Conservation (phyloP, 2,888 invertebrate genomes). For the Lasioglossum vierecki region DNA sequence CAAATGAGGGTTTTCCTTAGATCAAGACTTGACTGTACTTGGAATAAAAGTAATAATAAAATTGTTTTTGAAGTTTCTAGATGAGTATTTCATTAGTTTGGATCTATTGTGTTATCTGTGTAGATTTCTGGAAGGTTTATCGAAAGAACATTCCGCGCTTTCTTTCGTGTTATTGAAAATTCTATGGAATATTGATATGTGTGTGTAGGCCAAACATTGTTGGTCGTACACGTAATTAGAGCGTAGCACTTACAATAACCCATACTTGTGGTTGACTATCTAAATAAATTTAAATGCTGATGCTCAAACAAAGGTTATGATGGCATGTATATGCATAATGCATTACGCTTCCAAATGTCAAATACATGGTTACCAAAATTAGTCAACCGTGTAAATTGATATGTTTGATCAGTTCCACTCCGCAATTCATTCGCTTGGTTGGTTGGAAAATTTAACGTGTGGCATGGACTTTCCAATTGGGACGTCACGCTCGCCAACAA, state of each 20-base stretch:
- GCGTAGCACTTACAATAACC: slow-evolving; percentile 16
- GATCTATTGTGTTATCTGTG: neutral
- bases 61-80: neutral
- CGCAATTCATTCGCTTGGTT: slow-evolving; percentile 9
- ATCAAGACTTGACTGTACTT: neutral
- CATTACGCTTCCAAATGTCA: slow-evolving; percentile 13
- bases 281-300: slow-evolving; percentile 28
- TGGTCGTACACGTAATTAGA: slow-evolving; percentile 22
- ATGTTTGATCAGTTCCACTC: slow-evolving; percentile 18
- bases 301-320: neutral
- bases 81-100: neutral
- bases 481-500: neutral
- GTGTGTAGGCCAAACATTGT: neutral
- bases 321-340: slow-evolving; percentile 16
- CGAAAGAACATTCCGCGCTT: neutral
- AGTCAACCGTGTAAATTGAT: slow-evolving; percentile 24
- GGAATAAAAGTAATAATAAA: neutral
- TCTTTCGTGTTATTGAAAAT: neutral
- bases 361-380: slow-evolving; percentile 34
- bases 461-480: slow-evolving; percentile 10
- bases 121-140: neutral
- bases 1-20: too few relatives aligned
- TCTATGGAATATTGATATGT: neutral
- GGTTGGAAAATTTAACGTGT: slow-evolving; percentile 24
- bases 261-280: slow-evolving; percentile 3